Base-by-base conservation (phyloP, 1,140 invertebrate genomes). In the Procambarus clarkii region DNA sequence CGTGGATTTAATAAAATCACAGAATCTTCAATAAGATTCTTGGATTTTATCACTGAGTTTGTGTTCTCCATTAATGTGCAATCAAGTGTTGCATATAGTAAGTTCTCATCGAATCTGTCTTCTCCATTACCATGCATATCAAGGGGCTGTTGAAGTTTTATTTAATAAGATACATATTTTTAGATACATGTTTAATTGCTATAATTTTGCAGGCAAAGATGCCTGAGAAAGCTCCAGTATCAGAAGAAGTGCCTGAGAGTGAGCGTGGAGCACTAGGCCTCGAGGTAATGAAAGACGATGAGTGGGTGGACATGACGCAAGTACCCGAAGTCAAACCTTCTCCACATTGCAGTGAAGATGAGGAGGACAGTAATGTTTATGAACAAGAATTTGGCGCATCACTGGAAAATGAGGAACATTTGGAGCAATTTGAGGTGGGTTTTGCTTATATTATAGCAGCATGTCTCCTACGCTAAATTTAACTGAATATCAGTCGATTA, bases 181-280 rank as follows among this genome's bases (percentile, higher is more conserved):
- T 34, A 34, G 34, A 34, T 34, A 1, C 34, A 34, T 34, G 34
- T 34, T 54, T 18, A 15, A 64, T 64, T 21, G 13, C 13, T 74
- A 34, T 74, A 11, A 74, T 74, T 34, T 0, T 74, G 4, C n/a
- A 87, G 85, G 76, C 46, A 34, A 60, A 58, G 2, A 60, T 87
- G 85, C n/a, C 85, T 5, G 21, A 50, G 1, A 60, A 60, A 58
- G 48, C 85, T 54, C 74, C 77, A 1, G 18, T 48, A 1, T 21
- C 76, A 8, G 85, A 87, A 21, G 85, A 78, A 8, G 54, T 87
- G 21, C 24, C 85, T 13, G 85, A 87, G 44, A 74, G 60, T 24
- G 76, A 87, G 50, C 85, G 71, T 58, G 85, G 85, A 44, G 48
- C 74, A 11, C 85, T 87, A 11, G 85, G 85, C n/a, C 34, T 87